Base-by-base conservation (phyloP, 2,888 invertebrate species). In the Mellilla xanthometata region DNA sequence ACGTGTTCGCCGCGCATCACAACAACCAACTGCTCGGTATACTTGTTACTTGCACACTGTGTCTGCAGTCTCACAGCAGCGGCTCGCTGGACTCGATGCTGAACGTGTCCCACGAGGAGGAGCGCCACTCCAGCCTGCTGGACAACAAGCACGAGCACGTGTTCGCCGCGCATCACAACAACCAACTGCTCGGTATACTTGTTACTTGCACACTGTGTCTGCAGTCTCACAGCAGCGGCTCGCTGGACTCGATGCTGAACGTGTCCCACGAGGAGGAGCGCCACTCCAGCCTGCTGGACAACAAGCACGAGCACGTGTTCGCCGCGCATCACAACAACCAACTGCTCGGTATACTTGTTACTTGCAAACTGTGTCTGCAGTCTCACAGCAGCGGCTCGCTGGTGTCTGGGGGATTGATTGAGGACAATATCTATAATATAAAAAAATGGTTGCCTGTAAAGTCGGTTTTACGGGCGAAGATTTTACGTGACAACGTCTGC, bases 41-140 rank as follows among this genome's bases (percentile, higher is more conserved):
- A n/a, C n/a, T n/a, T n/a, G 6, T 30, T 30, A 40, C 50, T 79
- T 79, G 2, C 74, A 92, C 92, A 65, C 89, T 95, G 59, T 95
- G 95, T 0, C 90, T 95, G 52, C 92, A 95, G 61, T 96, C 96
- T 28, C 93, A 94, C 57, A 94, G 95, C 61, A 94, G 94, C 41
- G 96, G 96, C 39, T 97, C 97, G 60, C 86, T 96, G 62, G 96
- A 97, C 79, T 97, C 97, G 0, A 95, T 96, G 79, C 85, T 96
- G 62, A 97, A 97, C 82, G 95, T 94, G 64, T 96, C 96, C n/a
- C 92, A 95, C 45, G 94, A 95, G 61, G 96, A 95, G 65, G 95
- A 95, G 22, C 91, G 93, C 12, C 73, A 74, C 53, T 58, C 76
- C n/a, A 72, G 72, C 52, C 50, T 77, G 7, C 81, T 80, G 47